Evolutionary conservation across 2,888 invertebrate genomes (phyloP).

Genomic region (Ceraclea dissimilis): DNA sequence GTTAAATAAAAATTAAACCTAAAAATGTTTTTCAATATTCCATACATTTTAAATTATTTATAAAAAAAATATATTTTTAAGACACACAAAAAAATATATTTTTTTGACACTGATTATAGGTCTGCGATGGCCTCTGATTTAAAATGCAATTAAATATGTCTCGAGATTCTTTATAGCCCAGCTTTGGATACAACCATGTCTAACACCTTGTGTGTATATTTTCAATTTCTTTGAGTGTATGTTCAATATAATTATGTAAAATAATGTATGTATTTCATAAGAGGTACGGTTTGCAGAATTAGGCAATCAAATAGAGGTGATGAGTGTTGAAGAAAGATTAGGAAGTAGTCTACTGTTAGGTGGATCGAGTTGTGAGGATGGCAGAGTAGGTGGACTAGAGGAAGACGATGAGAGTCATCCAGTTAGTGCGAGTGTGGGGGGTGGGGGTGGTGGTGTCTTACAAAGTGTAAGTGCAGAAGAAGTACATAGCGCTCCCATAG

Average conservation of each 20-base stretch:
- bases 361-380: slow-evolving; percentile 27
- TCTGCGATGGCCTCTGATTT: too few species aligned
- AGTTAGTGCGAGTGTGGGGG: slow-evolving; percentile 38
- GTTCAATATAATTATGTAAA: too few species aligned
- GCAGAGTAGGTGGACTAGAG: not conserved
- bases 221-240: too few species aligned
- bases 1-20: not conserved
- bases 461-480: slow-evolving; percentile 44
- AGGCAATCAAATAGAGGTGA: slow-evolving; percentile 47
- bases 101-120: too few species aligned
- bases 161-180: too few species aligned
- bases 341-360: slow-evolving; percentile 30
- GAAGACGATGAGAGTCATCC: slow-evolving; percentile 30
- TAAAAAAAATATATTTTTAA: not conserved
- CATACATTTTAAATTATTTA: not conserved
- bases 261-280: too few species aligned
- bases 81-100: not conserved
- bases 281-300: slow-evolving; percentile 39
- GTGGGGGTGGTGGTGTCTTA: slow-evolving; percentile 32
- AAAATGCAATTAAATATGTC: too few species aligned
- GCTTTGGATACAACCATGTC: too few species aligned
- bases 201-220: too few species aligned
- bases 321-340: slow-evolving; percentile 32
- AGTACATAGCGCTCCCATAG: slow-evolving; percentile 44
- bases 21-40: not conserved